Conservation (phyloP, 2,797 vertebrate genomes). For the Mormyrops attenuatus region DNA sequence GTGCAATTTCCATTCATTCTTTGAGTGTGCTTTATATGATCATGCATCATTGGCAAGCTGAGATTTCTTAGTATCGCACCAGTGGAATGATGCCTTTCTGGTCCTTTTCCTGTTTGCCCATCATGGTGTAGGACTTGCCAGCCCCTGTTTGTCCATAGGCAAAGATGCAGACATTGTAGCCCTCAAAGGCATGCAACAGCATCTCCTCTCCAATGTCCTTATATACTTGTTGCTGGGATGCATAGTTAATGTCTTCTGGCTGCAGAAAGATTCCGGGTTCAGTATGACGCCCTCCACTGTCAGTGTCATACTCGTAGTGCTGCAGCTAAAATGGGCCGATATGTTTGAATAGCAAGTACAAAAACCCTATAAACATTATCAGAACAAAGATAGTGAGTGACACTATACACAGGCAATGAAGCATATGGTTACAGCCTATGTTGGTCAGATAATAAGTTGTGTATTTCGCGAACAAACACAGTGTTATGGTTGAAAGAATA, state of each 20-base stretch:
- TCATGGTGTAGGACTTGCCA: conserved; percentile 86
- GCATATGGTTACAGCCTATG: background rate
- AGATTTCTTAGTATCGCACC: conserved; percentile 42
- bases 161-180: conserved; percentile 84
- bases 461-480: background rate
- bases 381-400: background rate
- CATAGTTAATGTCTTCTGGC: conserved; percentile 78
- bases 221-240: conserved; percentile 82
- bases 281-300: background rate
- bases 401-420: background rate
- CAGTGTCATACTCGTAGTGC: background rate
- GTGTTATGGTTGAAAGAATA: background rate
- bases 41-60: background rate
- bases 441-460: background rate
- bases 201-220: conserved; percentile 81
- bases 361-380: background rate
- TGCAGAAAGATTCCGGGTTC: conserved; percentile 35
- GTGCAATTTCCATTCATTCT: background rate
- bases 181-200: conserved; percentile 81
- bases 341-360: background rate
- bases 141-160: conserved; percentile 82
- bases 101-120: conserved; percentile 80
- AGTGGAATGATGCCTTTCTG: conserved; percentile 83
- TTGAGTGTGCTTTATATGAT: background rate
- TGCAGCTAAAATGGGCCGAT: background rate